phyloP scores from a whole-genome alignment of 1,140 invertebrate genomes.

The Cecropterus lyciades region DNA sequence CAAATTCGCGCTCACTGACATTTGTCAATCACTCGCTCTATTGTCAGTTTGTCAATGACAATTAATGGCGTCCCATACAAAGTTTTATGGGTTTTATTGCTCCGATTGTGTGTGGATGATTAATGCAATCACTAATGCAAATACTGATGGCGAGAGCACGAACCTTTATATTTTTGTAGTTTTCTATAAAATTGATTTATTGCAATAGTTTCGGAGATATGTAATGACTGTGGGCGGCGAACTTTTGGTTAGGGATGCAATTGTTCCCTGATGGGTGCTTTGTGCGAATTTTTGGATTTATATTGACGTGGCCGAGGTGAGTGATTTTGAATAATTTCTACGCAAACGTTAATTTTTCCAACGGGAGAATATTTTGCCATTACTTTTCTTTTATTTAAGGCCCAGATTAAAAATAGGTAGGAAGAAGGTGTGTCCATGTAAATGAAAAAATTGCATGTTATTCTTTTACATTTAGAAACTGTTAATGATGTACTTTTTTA shows the following conservation, averaged over 20 bases:
- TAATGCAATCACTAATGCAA: conserved; percentile 82
- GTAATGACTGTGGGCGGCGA: conserved; percentile 50
- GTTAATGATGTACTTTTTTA: too few species aligned
- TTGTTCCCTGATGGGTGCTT: conserved; percentile 18
- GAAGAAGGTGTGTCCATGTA: too few species aligned
- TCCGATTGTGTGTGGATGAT: conserved; percentile 73
- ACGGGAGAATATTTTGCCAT: background rate
- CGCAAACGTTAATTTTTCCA: background rate
- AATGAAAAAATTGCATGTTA: too few species aligned
- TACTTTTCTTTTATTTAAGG: background rate
- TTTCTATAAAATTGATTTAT: conserved; percentile 77
- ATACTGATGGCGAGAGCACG: conserved; percentile 65
- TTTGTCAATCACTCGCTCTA: conserved; percentile 73
- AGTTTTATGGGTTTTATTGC: conserved; percentile 78
- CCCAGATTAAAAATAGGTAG: too few species aligned
- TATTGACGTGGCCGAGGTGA: background rate
- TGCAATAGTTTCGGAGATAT: conserved; percentile 47
- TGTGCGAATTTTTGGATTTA: conserved; percentile 18
- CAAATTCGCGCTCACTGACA: conserved; percentile 65
- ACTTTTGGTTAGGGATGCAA: conserved; percentile 15
- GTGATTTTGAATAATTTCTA: background rate
- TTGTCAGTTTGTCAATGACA: conserved; percentile 78
- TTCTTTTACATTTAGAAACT: too few species aligned
- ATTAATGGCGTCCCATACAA: conserved; percentile 76
- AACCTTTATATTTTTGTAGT: conserved; percentile 62